Conservation (phyloP, 2,113 vertebrate genomes). For the Eulacestoma nigropectus region DNA sequence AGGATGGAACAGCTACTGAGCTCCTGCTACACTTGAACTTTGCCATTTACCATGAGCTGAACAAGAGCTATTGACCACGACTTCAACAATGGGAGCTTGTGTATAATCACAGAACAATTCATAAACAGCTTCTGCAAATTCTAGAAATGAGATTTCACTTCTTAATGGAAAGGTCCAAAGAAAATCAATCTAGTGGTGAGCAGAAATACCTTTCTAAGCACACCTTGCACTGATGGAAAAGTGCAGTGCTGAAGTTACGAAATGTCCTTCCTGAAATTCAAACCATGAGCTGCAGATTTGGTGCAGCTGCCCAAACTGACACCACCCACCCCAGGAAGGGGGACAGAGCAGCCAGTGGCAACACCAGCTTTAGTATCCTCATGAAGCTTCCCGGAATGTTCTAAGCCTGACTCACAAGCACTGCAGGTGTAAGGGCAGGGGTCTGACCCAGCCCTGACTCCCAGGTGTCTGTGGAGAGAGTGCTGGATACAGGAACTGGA, state of each 20-base stretch:
- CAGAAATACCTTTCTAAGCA: neutral
- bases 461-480: neutral
- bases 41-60: constrained; percentile 28
- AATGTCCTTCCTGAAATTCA: neutral
- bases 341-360: neutral
- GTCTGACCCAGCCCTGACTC: neutral
- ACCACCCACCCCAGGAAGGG: neutral
- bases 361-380: neutral
- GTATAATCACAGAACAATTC: neutral
- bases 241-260: neutral
- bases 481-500: neutral
- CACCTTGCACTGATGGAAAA: neutral
- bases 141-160: neutral
- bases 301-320: neutral
- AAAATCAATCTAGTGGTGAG: neutral
- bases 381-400: neutral
- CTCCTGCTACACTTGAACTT: neutral
- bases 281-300: neutral
- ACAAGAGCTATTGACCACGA: neutral
- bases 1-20: neutral
- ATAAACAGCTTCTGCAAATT: neutral
- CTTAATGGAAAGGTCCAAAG: neutral
- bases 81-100: constrained; percentile 37
- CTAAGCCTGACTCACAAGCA: neutral
- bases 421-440: neutral